Base-by-base conservation (phyloP, 2,113 vertebrate genomes). In the Crotalus horridus region DNA sequence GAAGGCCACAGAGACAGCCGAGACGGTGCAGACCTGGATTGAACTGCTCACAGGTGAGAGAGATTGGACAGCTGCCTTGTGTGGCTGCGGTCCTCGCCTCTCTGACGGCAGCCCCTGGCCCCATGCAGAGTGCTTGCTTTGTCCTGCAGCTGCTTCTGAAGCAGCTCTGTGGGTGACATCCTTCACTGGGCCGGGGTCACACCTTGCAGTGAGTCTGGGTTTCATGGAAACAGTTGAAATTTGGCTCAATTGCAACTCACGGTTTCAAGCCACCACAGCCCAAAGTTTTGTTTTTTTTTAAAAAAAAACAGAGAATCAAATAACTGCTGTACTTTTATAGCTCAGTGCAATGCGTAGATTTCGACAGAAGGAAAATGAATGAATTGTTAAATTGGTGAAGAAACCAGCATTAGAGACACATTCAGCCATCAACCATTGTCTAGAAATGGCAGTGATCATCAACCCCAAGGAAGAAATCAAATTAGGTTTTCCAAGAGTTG, bases 1-100 rank as follows among this genome's bases (percentile, higher is more conserved):
- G 91, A 98, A 98, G 94, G 97, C 97, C 85, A 98, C 97, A 0
- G 97, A 98, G 23, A 46, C 98, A 0, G 92, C 97, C 0, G 98
- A 98, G 95, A 98, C 98, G 0, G 98, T 98, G 0, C 97, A 98
- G 95, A 98, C 97, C 12, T 98, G 98, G 98, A 98, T 98, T 29
- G 98, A 98, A 92, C 96, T 98, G 85, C 98, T 98, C 69, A 98
- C 98, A 0, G 98, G 98, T 98, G 8, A 93, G 64, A 0, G 9
- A 33, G 56, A 4, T 15, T 9, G 33, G 29, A 53, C 2, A 3
- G 1, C 69, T 8, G 69, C 6, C 15, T 81, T 7, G 15, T 1
- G 2, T 2, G n/a, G 6, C 69, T 81, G 69, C 69, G 0, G 33
- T 20, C 69, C 17, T 7, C 1, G 2, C n/a, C 6, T 39, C 64